Conservation (phyloP, 2,113 vertebrate genomes). For the Pedetes capensis region DNA sequence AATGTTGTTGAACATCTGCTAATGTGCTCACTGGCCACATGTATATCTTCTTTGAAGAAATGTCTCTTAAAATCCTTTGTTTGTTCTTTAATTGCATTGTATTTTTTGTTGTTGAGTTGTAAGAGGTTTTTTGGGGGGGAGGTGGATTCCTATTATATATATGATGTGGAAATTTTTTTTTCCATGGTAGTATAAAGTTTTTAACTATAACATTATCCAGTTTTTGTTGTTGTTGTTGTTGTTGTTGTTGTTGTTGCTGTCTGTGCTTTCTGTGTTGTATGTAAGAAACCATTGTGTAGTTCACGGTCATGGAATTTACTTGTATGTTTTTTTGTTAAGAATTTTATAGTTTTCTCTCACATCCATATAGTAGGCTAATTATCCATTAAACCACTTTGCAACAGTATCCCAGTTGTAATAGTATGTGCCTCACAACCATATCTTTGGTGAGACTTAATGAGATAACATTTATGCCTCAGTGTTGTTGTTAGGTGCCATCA, state of each 20-base stretch:
- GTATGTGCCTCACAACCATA: not conserved
- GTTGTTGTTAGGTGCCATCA: no score
- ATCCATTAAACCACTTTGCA: not conserved
- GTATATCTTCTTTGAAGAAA: no score
- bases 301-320: not conserved
- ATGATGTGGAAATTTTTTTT: not conserved
- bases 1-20: no score
- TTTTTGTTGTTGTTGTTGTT: no score
- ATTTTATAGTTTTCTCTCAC: not conserved
- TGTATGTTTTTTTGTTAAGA: not conserved
- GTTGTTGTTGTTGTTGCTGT: not conserved
- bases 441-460: not conserved
- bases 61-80: no score
- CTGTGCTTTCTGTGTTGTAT: not conserved
- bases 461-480: not conserved
- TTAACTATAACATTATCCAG: not conserved
- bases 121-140: not conserved
- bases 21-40: no score
- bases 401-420: not conserved
- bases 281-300: not conserved
- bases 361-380: not conserved
- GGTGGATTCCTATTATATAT: not conserved
- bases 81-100: not conserved
- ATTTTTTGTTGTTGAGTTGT: not conserved
- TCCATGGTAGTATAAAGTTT: not conserved